These are phyloP conservation scores for Leptocoma aspasia DNA, from an alignment of 2,113 vertebrate species.

Conservation along the genomic window DNA sequence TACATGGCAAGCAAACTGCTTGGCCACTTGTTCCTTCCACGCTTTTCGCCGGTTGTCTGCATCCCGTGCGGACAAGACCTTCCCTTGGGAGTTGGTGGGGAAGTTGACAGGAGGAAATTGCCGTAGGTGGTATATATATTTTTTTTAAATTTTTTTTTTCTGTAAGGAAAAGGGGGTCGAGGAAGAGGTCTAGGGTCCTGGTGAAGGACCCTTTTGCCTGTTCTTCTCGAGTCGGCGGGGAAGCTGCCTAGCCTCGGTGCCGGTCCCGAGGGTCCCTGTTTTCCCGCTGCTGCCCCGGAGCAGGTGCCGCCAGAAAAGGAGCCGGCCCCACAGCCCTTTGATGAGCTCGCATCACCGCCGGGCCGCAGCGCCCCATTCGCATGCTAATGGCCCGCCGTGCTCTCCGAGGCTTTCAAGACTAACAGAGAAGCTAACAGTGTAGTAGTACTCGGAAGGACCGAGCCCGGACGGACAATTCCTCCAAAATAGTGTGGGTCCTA, in stretches of 20 bases:
- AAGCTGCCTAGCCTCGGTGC: neutral
- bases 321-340: slow-evolving; percentile 26
- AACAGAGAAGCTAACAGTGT: slow-evolving; percentile 16
- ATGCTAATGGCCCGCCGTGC: slow-evolving; percentile 61
- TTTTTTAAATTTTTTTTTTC: neutral
- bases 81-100: neutral
- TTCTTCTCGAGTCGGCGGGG: neutral
- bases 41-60: neutral
- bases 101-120: neutral
- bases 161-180: neutral
- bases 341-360: slow-evolving; percentile 10
- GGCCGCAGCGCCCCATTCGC: slow-evolving; percentile 43
- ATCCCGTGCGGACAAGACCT: neutral
- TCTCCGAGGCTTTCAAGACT: slow-evolving; percentile 40
- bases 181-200: neutral
- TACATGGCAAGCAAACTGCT: neutral
- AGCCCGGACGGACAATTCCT: slow-evolving; percentile 32
- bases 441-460: neutral
- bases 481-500: slow-evolving; percentile 22
- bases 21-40: neutral
- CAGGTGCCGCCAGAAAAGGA: slow-evolving; percentile 48
- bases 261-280: neutral
- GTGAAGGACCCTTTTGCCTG: neutral
- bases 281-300: neutral
- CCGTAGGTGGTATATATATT: neutral